phyloP scores from a whole-genome alignment of 2,888 invertebrate species.

The Cosmorhoe ocellata region DNA sequence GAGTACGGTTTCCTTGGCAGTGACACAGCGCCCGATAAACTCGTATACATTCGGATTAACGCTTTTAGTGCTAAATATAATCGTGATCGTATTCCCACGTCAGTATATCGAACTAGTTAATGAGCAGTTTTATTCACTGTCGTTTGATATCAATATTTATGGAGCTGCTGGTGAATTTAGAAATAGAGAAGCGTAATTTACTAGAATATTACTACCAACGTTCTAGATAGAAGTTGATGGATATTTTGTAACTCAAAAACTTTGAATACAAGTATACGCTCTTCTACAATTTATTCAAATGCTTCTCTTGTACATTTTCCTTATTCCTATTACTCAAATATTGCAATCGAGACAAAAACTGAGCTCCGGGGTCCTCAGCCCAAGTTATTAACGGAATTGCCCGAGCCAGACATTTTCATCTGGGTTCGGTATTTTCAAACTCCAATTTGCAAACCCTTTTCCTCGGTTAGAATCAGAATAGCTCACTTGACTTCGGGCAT shows the following conservation, averaged over 20 bases:
- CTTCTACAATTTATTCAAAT: not conserved
- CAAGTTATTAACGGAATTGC: slow-evolving; percentile 17
- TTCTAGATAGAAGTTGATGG: too few relatives aligned
- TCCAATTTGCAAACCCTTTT: slow-evolving; percentile 23
- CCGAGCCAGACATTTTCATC: slow-evolving; percentile 10
- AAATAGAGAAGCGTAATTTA: not conserved
- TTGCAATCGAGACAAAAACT: slow-evolving; percentile 13
- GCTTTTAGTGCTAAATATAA: slow-evolving; percentile 36
- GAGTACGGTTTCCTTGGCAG: slow-evolving; percentile 43
- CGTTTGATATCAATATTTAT: slow-evolving; percentile 19
- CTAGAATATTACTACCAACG: too few relatives aligned
- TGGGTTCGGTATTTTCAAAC: slow-evolving; percentile 18
- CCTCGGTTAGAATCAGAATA: slow-evolving; percentile 13
- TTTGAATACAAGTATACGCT: too few relatives aligned
- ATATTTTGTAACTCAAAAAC: too few relatives aligned
- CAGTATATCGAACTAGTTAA: slow-evolving; percentile 30
- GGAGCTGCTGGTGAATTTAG: slow-evolving; percentile 3
- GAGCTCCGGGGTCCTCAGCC: slow-evolving; percentile 1
- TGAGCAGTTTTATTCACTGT: slow-evolving; percentile 29
- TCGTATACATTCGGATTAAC: slow-evolving; percentile 38
- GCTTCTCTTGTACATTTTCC: not conserved
- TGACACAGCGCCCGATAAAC: slow-evolving; percentile 43
- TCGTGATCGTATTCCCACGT: slow-evolving; percentile 26
- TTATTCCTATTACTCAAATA: slow-evolving; percentile 7
- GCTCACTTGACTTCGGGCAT: slow-evolving; percentile 18